phyloP scores from a whole-genome alignment of 1,140 invertebrate species.

The Macrostomum lignano region DNA sequence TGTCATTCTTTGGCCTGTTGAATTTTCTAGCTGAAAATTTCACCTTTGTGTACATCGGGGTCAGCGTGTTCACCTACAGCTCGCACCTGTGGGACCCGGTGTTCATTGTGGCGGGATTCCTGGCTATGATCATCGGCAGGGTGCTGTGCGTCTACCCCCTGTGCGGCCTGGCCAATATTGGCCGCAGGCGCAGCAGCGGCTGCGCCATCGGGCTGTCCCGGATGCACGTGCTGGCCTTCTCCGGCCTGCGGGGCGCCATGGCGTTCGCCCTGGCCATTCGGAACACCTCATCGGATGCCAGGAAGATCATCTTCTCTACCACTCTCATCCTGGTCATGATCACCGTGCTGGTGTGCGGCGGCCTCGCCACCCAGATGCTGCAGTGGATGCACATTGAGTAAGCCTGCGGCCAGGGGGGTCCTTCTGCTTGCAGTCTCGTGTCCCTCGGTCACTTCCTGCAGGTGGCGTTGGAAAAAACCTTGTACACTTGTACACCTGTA shows the following conservation, averaged over 20 bases:
- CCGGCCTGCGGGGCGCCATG: constrained; percentile 74
- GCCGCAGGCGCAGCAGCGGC: no score
- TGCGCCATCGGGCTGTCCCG: no score
- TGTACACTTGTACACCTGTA: no score
- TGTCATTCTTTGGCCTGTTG: constrained; percentile 61
- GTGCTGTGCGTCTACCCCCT: constrained; percentile 78
- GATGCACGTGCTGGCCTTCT: constrained; percentile 94
- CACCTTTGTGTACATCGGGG: constrained; percentile 92
- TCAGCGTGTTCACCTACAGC: constrained; percentile 87
- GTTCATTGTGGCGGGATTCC: constrained; percentile 69
- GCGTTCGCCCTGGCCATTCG: constrained; percentile 82
- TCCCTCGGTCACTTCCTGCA: no score
- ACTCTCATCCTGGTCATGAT: constrained; percentile 78
- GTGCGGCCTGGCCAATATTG: constrained; percentile 67
- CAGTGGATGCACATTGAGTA: constrained; percentile 43
- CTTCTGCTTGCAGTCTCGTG: no score
- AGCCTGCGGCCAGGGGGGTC: no score
- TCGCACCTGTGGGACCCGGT: constrained; percentile 66
- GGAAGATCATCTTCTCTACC: constrained; percentile 72
- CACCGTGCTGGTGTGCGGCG: constrained; percentile 76
- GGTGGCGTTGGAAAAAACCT: no score
- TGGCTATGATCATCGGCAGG: constrained; percentile 54
- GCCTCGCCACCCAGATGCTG: constrained; percentile 57
- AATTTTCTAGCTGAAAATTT: constrained; percentile 95
- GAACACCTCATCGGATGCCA: constrained; percentile 58